These are phyloP conservation scores for Vespertilio murinus DNA, from an alignment of 2,797 vertebrate species.

Conservation along the genomic window DNA sequence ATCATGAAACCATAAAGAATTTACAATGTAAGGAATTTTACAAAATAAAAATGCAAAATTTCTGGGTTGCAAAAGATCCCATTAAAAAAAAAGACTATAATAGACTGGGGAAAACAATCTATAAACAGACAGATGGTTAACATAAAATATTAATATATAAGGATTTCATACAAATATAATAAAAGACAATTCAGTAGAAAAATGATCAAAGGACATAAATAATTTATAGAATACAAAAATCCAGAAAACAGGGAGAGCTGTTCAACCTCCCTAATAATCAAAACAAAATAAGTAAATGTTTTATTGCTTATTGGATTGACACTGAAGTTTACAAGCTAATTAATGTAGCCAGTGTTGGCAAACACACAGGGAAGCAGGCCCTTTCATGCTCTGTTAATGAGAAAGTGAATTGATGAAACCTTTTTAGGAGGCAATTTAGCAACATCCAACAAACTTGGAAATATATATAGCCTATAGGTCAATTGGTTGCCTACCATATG, in stretches of 20 bases:
- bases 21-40: slow-evolving; percentile 19
- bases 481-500: neutral
- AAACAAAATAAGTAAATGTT: neutral
- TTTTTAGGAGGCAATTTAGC: slow-evolving; percentile 5
- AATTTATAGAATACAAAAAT: slow-evolving; percentile 34
- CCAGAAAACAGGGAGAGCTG: neutral
- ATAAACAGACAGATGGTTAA: slow-evolving; percentile 22
- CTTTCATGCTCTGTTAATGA: neutral
- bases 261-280: slow-evolving; percentile 4
- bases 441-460: neutral
- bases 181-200: slow-evolving; percentile 35
- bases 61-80: slow-evolving; percentile 10
- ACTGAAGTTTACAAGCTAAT: neutral
- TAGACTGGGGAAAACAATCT: neutral
- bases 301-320: slow-evolving; percentile 23
- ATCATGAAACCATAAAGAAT: slow-evolving; percentile 30
- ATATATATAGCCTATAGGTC: neutral
- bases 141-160: slow-evolving; percentile 38
- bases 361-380: neutral
- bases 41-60: slow-evolving; percentile 45
- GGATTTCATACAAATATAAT: slow-evolving; percentile 3
- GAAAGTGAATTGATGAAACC: neutral
- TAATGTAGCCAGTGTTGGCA: neutral
- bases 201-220: neutral
- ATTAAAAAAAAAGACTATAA: neutral